A percentile compares a stretch with the other conserved stretches of the same genome.
These are phyloP conservation scores for Pleuronectes platessa DNA, from an alignment of 2,113 vertebrate genomes.

Conservation along the genomic window DNA sequence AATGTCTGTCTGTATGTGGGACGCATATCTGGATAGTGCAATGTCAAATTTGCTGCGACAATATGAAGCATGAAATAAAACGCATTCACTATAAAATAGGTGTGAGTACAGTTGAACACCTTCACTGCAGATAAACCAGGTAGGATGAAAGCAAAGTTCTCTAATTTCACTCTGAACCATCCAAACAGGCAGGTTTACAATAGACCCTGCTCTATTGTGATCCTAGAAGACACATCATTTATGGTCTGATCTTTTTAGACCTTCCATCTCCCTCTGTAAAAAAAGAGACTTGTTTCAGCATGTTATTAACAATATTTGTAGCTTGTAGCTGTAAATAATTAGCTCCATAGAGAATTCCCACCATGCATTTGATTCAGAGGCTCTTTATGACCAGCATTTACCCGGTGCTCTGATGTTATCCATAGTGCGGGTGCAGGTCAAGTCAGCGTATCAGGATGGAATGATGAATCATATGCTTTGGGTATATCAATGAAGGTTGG, in stretches of 20 bases:
- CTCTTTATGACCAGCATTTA: slow-evolving; percentile 57
- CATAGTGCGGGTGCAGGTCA: slow-evolving; percentile 37
- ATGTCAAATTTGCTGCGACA: no score
- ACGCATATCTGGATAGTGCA: no score
- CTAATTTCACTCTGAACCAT: not conserved
- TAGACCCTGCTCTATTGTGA: no score
- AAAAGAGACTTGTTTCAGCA: not conserved
- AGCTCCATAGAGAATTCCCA: not conserved
- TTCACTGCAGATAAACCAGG: not conserved
- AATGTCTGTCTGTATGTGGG: no score
- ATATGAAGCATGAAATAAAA: no score
- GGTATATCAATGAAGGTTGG: slow-evolving; percentile 59
- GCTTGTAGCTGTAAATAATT: slow-evolving; percentile 4
- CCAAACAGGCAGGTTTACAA: no score
- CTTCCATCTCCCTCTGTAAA: not conserved
- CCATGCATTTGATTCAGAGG: slow-evolving; percentile 43
- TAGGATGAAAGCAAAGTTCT: not conserved
- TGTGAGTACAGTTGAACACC: no score
- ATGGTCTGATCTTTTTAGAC: not conserved
- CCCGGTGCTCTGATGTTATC: slow-evolving; percentile 51
- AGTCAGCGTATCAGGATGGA: slow-evolving; percentile 28
- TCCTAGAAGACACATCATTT: not conserved
- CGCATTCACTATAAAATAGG: no score
- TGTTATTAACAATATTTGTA: slow-evolving; percentile 17
- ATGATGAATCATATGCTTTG: slow-evolving; percentile 56